Conservation (phyloP, 2,113 vertebrate species). For the Catharus minimus region DNA sequence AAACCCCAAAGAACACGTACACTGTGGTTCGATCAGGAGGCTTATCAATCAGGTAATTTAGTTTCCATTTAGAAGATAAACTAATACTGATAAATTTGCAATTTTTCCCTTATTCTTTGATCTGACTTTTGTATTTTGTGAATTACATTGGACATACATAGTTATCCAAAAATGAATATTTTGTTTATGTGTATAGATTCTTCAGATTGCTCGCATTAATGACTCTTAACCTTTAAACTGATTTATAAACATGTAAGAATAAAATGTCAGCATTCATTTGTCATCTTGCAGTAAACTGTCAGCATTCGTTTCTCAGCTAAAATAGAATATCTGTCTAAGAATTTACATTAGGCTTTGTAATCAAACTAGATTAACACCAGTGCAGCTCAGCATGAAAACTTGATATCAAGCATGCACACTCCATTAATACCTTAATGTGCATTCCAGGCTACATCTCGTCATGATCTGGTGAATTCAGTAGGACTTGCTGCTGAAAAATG, state of each 20-base stretch:
- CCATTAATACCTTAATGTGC: constrained; percentile 63
- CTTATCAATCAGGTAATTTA: constrained; percentile 47
- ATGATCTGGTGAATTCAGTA: constrained; percentile 40
- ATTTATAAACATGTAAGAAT: constrained; percentile 73
- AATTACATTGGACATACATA: constrained; percentile 48
- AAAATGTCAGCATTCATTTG: constrained; percentile 74
- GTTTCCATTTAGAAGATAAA: constrained; percentile 54
- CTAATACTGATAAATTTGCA: constrained; percentile 46
- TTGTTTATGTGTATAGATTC: constrained; percentile 63
- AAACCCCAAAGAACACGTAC: background rate
- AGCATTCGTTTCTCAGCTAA: constrained; percentile 70
- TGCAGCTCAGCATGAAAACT: constrained; percentile 58
- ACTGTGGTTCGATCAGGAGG: constrained; percentile 4
- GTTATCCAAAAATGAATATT: constrained; percentile 66
- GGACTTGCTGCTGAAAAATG: constrained; percentile 55
- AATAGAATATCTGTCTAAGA: constrained; percentile 65
- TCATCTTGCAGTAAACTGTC: constrained; percentile 68
- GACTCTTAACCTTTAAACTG: constrained; percentile 70
- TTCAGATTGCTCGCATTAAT: constrained; percentile 57
- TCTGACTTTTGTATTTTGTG: constrained; percentile 56
- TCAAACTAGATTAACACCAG: constrained; percentile 64
- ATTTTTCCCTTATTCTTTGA: constrained; percentile 20
- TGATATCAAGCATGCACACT: constrained; percentile 45
- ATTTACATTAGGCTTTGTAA: constrained; percentile 66
- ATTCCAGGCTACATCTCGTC: constrained; percentile 38